These are phyloP conservation scores for Leucophora obtusa DNA, from an alignment of 2,888 invertebrate species.

Conservation along the genomic window DNA sequence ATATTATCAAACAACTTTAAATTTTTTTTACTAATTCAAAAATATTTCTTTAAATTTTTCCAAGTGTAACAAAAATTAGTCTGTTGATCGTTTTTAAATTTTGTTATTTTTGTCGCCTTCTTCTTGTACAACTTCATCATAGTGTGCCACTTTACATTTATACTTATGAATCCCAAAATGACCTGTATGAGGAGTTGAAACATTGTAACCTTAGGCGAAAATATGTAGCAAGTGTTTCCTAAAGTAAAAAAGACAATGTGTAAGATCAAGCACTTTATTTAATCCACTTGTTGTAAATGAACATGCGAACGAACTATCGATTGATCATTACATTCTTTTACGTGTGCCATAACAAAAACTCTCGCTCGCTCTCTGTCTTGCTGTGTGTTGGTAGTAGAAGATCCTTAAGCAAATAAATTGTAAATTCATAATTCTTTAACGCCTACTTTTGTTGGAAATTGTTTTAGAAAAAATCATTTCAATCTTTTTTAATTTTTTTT, in stretches of 20 bases:
- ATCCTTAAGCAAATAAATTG: slow-evolving; percentile 70
- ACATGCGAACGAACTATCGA: slow-evolving; percentile 12
- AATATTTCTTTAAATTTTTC: neutral
- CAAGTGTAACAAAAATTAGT: neutral
- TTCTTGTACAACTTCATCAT: slow-evolving; percentile 14
- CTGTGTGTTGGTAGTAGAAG: slow-evolving; percentile 7
- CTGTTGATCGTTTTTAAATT: slow-evolving; percentile 68
- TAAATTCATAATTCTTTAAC: slow-evolving; percentile 73
- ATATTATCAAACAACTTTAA: too few relatives aligned
- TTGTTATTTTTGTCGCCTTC: slow-evolving; percentile 66
- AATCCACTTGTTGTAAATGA: slow-evolving; percentile 68
- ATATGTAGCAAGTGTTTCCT: slow-evolving; percentile 63
- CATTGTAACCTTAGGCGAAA: slow-evolving; percentile 46
- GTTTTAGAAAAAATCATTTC: slow-evolving; percentile 28
- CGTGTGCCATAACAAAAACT: slow-evolving; percentile 52
- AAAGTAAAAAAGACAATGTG: slow-evolving; percentile 21
- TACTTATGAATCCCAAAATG: neutral
- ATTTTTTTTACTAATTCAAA: too few relatives aligned
- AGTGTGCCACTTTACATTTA: neutral
- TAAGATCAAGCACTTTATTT: slow-evolving; percentile 46
- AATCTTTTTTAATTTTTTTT: neutral
- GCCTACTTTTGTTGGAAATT: slow-evolving; percentile 65
- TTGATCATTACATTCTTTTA: slow-evolving; percentile 31
- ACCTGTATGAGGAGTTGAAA: slow-evolving; percentile 59
- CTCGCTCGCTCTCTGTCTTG: slow-evolving; percentile 27